phyloP scores from a whole-genome alignment of 1,140 invertebrate genomes.

The Caenorhabditis brenneri region DNA sequence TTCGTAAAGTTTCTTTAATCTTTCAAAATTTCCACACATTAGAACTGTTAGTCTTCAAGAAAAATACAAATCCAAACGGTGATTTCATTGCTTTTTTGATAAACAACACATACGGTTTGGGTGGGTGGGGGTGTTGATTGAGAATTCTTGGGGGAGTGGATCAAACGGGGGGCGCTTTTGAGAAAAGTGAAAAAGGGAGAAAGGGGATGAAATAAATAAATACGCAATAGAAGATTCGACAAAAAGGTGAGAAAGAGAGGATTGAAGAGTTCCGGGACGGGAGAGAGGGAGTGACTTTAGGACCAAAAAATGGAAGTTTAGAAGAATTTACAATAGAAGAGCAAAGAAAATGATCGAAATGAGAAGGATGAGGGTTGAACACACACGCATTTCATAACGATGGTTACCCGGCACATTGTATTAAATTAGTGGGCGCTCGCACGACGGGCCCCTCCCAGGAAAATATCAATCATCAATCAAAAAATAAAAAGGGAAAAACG shows the following conservation, averaged over 20 bases:
- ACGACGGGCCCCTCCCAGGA: neutral
- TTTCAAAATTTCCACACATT: neutral
- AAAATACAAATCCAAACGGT: constrained; percentile 1
- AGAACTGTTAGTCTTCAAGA: neutral
- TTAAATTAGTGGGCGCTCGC: constrained; percentile 14
- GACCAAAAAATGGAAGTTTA: neutral
- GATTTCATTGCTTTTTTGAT: constrained; percentile 35
- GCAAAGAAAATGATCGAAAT: constrained; percentile 15
- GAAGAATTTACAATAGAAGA: neutral
- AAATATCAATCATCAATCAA: constrained; percentile 37
- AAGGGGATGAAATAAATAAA: neutral
- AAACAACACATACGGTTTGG: constrained; percentile 27
- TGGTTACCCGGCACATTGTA: constrained; percentile 35
- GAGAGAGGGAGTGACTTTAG: neutral
- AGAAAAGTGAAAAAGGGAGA: neutral
- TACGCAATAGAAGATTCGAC: constrained; percentile 30
- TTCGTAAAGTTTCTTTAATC: neutral
- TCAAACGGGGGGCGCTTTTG: neutral
- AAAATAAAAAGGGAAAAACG: neutral
- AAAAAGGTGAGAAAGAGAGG: neutral
- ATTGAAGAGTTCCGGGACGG: constrained; percentile 1
- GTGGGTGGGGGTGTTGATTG: neutral
- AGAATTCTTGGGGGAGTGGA: too few species aligned
- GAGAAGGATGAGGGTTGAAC: constrained; percentile 34
- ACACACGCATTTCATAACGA: constrained; percentile 34